Conservation (phyloP, 2,888 invertebrate genomes). For the Phasia obesa region DNA sequence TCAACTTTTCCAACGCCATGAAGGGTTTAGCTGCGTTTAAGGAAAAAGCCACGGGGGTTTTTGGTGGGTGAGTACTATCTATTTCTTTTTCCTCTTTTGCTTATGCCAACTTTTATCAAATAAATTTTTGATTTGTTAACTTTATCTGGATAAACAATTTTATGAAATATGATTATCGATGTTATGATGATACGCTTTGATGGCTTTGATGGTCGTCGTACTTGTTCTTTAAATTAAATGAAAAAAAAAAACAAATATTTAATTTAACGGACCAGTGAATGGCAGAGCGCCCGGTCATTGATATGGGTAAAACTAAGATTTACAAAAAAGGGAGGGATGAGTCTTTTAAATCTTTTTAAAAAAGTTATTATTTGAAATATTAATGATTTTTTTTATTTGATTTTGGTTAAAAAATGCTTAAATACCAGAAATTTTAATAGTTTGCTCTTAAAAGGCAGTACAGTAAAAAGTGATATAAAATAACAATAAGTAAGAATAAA, state of each 20-base stretch:
- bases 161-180: slow-evolving; percentile 68
- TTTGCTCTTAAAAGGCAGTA: too few relatives aligned
- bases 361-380: not conserved
- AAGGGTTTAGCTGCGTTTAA: slow-evolving; percentile 82
- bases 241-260: slow-evolving; percentile 75
- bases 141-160: slow-evolving; percentile 46
- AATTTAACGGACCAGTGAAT: slow-evolving; percentile 82
- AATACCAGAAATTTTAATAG: too few relatives aligned
- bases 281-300: slow-evolving; percentile 7
- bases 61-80: slow-evolving; percentile 80
- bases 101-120: not conserved
- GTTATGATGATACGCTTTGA: slow-evolving; percentile 48
- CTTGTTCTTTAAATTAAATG: not conserved
- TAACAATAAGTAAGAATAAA: too few relatives aligned
- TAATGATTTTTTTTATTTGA: too few relatives aligned
- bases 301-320: slow-evolving; percentile 5
- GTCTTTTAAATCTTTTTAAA: slow-evolving; percentile 6
- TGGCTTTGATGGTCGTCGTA: slow-evolving; percentile 21
- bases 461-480: too few relatives aligned
- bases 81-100: not conserved
- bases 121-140: slow-evolving; percentile 52
- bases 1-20: slow-evolving; percentile 75
- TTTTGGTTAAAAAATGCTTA: too few relatives aligned
- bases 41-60: slow-evolving; percentile 82
- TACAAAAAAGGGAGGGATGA: slow-evolving; percentile 12